Conservation (phyloP, 2,113 vertebrate species). For the Oplegnathus fasciatus region DNA sequence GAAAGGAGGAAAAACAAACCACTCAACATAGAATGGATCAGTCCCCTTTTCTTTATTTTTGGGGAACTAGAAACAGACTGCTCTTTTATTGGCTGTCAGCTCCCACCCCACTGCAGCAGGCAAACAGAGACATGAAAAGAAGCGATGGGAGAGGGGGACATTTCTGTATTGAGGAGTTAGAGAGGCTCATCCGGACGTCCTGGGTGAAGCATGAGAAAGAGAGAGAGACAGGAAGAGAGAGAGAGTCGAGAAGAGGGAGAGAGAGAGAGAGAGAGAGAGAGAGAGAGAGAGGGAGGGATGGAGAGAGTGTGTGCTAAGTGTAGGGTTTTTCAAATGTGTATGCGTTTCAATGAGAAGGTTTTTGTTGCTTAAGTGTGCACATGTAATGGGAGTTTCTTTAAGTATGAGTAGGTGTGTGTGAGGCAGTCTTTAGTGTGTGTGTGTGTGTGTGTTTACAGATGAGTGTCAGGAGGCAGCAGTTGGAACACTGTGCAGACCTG, state of each 20-base stretch:
- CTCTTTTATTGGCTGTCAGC: conserved; percentile 77
- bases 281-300: conserved; percentile 15
- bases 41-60: conserved; percentile 47
- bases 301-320: conserved; percentile 37
- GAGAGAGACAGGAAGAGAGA: conserved; percentile 20
- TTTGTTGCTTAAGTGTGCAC: conserved; percentile 50
- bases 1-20: conserved; percentile 81
- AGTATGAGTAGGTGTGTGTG: conserved; percentile 41
- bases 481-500: conserved; percentile 74
- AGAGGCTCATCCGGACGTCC: conserved; percentile 75
- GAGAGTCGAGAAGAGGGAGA: no score
- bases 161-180: conserved; percentile 60
- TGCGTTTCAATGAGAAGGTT: conserved; percentile 47
- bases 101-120: conserved; percentile 69
- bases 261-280: conserved; percentile 28
- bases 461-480: conserved; percentile 60
- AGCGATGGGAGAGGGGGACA: conserved; percentile 50
- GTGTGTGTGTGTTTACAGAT: conserved; percentile 65
- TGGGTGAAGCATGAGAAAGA: conserved; percentile 74
- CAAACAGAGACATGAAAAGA: conserved; percentile 78
- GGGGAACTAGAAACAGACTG: conserved; percentile 64
- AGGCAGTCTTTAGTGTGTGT: conserved; percentile 30
- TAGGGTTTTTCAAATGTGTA: conserved; percentile 43
- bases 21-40: conserved; percentile 72
- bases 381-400: conserved; percentile 40